phyloP scores from a whole-genome alignment of 2,113 vertebrate species.

The Talpa occidentalis region DNA sequence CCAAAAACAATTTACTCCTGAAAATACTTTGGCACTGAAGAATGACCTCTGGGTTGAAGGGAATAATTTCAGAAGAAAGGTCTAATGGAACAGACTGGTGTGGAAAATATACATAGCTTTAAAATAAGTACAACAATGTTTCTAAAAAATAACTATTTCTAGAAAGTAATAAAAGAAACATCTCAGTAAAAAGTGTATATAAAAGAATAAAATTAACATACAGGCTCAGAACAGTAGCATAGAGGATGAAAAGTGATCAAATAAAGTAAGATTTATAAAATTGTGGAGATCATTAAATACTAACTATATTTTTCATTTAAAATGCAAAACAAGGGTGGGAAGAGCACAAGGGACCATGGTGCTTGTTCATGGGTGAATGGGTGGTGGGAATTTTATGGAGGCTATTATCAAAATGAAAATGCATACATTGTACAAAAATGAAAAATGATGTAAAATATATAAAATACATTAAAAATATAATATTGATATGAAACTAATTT shows the following conservation, averaged over 20 bases:
- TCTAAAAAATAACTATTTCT: neutral
- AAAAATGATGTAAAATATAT: too few species aligned
- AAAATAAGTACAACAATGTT: neutral
- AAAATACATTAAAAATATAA: too few species aligned
- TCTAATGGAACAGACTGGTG: neutral
- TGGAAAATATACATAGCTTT: neutral
- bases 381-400: too few species aligned
- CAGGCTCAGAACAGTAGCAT: neutral
- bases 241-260: neutral
- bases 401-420: too few species aligned
- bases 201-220: neutral
- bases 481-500: too few species aligned
- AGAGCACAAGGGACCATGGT: too few species aligned
- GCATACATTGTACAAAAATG: too few species aligned
- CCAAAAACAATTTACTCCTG: neutral
- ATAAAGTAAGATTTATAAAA: neutral
- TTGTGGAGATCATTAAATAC: neutral
- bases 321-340: too few species aligned
- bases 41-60: neutral
- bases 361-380: too few species aligned
- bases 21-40: neutral
- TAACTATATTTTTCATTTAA: neutral
- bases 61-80: neutral
- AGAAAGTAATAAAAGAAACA: neutral
- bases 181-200: neutral